phyloP scores from a whole-genome alignment of 2,797 vertebrate genomes.

The Lutjanus argentimaculatus region DNA sequence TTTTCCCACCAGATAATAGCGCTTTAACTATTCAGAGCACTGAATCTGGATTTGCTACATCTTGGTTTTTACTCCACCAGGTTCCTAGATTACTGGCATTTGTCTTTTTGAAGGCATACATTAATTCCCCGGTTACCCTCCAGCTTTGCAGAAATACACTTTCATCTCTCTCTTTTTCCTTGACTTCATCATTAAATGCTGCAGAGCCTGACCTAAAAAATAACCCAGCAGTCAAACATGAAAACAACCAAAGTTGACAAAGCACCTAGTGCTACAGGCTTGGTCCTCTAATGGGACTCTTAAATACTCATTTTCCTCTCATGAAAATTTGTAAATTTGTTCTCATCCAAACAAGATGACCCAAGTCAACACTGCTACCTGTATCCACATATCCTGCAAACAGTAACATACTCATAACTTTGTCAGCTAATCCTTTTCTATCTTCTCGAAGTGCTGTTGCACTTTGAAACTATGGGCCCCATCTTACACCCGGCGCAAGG shows the following conservation, averaged over 20 bases:
- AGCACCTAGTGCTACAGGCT: not conserved
- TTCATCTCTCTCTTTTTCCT: slow-evolving; percentile 32
- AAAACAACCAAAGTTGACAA: slow-evolving; percentile 41
- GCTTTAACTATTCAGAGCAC: not conserved
- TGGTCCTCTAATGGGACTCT: slow-evolving; percentile 32
- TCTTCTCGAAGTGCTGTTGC: not conserved
- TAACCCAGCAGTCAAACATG: slow-evolving; percentile 36
- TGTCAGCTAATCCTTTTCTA: not conserved
- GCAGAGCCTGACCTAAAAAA: slow-evolving; percentile 45
- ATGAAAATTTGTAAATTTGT: slow-evolving; percentile 22
- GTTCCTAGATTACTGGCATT: slow-evolving; percentile 37
- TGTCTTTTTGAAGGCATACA: slow-evolving; percentile 43
- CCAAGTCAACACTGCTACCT: slow-evolving; percentile 4
- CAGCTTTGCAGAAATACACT: slow-evolving; percentile 39
- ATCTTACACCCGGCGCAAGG: too few species aligned
- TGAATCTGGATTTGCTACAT: slow-evolving; percentile 4
- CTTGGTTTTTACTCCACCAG: slow-evolving; percentile 19
- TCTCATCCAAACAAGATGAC: slow-evolving; percentile 26
- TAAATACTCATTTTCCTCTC: slow-evolving; percentile 23
- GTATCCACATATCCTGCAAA: not conserved
- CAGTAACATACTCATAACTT: not conserved
- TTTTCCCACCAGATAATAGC: slow-evolving; percentile 17
- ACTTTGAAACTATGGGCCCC: not conserved
- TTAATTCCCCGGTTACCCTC: slow-evolving; percentile 35
- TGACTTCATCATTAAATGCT: slow-evolving; percentile 53